A percentile compares a stretch with the other conserved stretches of the same genome.
These are phyloP conservation scores for Euproctis similis DNA, from an alignment of 2,888 invertebrate genomes.

Conservation along the genomic window DNA sequence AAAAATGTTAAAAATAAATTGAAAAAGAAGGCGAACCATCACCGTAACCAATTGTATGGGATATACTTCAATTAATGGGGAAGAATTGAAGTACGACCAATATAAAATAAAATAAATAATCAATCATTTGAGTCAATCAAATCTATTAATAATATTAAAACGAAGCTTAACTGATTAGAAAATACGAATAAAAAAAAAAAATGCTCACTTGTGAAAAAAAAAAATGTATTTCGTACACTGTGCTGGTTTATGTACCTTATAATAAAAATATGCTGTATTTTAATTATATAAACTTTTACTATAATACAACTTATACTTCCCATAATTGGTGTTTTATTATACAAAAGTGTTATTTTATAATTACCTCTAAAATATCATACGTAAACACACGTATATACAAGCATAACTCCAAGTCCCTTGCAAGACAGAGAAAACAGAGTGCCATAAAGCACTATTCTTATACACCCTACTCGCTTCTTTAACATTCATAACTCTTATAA, in stretches of 20 bases:
- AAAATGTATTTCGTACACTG: constrained; percentile 68
- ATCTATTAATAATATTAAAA: constrained; percentile 34
- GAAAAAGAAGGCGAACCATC: constrained; percentile 20
- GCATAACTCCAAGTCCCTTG: no score
- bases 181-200: constrained; percentile 25
- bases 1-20: constrained; percentile 28
- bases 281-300: constrained; percentile 73
- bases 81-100: constrained; percentile 63
- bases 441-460: no score
- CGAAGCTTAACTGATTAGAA: no score
- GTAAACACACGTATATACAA: no score
- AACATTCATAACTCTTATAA: no score
- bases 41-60: constrained; percentile 40
- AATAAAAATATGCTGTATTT: constrained; percentile 68
- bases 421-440: no score
- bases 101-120: constrained; percentile 23
- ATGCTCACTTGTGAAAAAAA: constrained; percentile 68
- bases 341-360: no score
- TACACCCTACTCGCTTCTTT: no score
- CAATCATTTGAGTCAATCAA: constrained; percentile 50
- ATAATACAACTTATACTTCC: constrained; percentile 71
- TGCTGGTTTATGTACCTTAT: constrained; percentile 63
- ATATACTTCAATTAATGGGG: constrained; percentile 69
- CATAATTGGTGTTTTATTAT: constrained; percentile 46
- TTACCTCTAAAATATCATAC: no score